A percentile compares a stretch with the other conserved stretches of the same genome.
These are phyloP conservation scores for Oreochromis tanganicae DNA, from an alignment of 2,113 vertebrate species.

Conservation along the genomic window DNA sequence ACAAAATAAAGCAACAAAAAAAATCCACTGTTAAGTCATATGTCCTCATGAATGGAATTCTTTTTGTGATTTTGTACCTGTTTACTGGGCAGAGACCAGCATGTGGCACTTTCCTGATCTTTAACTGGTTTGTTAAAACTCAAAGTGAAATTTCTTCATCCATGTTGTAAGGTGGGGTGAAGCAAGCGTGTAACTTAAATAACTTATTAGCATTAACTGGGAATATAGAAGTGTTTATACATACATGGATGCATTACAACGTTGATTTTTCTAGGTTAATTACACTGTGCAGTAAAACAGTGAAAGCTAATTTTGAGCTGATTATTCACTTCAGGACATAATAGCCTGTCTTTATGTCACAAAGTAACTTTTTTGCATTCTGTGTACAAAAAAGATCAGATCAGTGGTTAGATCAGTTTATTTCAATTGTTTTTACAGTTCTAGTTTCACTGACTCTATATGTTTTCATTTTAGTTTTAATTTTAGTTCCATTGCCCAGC, in stretches of 20 bases:
- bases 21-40: background rate
- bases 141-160: background rate
- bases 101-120: background rate
- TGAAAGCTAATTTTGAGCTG: background rate
- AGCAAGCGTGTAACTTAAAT: background rate
- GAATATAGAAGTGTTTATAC: background rate
- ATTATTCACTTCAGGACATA: background rate
- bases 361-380: background rate
- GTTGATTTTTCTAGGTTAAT: background rate
- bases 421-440: background rate
- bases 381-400: too few relatives aligned
- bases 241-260: background rate
- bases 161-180: background rate
- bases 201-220: background rate
- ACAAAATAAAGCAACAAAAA: background rate
- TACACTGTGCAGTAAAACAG: background rate
- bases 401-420: background rate
- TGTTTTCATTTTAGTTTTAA: background rate
- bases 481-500: background rate
- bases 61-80: background rate
- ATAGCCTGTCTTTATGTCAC: background rate
- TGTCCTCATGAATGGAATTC: background rate
- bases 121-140: background rate
- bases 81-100: background rate
- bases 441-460: background rate